phyloP scores from a whole-genome alignment of 1,140 invertebrate species.

The Anthonomus grandis region DNA sequence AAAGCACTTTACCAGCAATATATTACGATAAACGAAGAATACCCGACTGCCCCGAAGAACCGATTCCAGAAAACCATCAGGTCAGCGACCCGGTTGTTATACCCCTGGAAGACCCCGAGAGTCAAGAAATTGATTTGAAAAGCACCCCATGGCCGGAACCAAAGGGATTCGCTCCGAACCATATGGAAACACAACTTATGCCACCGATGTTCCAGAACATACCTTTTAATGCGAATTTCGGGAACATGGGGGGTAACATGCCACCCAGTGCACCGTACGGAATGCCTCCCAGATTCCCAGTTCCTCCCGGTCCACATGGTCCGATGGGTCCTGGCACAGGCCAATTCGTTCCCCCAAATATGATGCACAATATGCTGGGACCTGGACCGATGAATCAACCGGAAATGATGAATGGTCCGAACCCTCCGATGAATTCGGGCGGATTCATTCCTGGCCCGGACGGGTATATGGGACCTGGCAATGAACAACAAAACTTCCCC shows the following conservation, averaged over 20 bases:
- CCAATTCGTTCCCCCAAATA: constrained; percentile 40
- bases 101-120: constrained; percentile 83
- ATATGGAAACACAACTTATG: constrained; percentile 39
- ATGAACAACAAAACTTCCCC: constrained; percentile 31
- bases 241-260: constrained; percentile 41
- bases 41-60: constrained; percentile 81
- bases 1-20: constrained; percentile 75
- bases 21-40: constrained; percentile 84
- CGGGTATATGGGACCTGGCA: constrained; percentile 34
- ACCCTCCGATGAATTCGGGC: constrained; percentile 31
- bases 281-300: constrained; percentile 47
- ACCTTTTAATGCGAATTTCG: constrained; percentile 48
- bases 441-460: constrained; percentile 35
- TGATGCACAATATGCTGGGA: constrained; percentile 46
- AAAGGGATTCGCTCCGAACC: constrained; percentile 58
- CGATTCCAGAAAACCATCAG: constrained; percentile 76
- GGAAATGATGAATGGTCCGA: constrained; percentile 40
- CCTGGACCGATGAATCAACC: constrained; percentile 37
- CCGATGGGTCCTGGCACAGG: constrained; percentile 23
- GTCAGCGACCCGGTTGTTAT: constrained; percentile 76
- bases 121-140: constrained; percentile 70
- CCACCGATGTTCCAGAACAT: constrained; percentile 52
- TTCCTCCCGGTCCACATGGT: constrained; percentile 34
- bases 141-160: constrained; percentile 77
- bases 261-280: constrained; percentile 35